Conservation (phyloP, 2,888 invertebrate species). For the Alviniconcha strummeri region DNA sequence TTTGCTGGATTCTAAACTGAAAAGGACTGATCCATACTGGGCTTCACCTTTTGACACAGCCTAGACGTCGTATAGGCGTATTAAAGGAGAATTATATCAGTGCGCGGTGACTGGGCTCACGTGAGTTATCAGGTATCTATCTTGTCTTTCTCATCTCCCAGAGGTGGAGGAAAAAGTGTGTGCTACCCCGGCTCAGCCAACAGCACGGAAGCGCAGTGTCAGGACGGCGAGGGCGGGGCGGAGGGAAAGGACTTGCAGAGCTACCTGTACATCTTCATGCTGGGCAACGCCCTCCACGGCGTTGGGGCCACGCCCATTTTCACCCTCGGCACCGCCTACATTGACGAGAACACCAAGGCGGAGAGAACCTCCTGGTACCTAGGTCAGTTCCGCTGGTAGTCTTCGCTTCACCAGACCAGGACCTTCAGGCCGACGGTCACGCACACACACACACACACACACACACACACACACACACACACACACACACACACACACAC, state of each 20-base stretch:
- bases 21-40: too few species aligned
- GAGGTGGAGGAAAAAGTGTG: background rate
- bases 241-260: slow-evolving; percentile 31
- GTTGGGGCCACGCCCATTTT: slow-evolving; percentile 63
- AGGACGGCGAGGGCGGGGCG: background rate
- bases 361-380: slow-evolving; percentile 60
- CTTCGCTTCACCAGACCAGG: too few species aligned
- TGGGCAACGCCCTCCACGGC: slow-evolving; percentile 62
- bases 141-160: background rate
- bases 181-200: slow-evolving; percentile 1
- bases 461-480: background rate
- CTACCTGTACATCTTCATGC: slow-evolving; percentile 52
- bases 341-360: slow-evolving; percentile 62
- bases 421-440: background rate
- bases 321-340: slow-evolving; percentile 57
- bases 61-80: too few species aligned
- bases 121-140: too few species aligned
- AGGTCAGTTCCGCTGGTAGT: slow-evolving; percentile 46
- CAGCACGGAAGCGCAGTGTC: slow-evolving; percentile 29
- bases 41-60: too few species aligned
- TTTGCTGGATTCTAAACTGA: too few species aligned
- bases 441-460: slow-evolving; percentile 6
- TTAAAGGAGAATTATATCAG: too few species aligned
- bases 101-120: too few species aligned
- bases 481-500: slow-evolving; percentile 14